Evolutionary conservation across 1,140 invertebrate genomes (phyloP).

Genomic region (Drosophila miranda): DNA sequence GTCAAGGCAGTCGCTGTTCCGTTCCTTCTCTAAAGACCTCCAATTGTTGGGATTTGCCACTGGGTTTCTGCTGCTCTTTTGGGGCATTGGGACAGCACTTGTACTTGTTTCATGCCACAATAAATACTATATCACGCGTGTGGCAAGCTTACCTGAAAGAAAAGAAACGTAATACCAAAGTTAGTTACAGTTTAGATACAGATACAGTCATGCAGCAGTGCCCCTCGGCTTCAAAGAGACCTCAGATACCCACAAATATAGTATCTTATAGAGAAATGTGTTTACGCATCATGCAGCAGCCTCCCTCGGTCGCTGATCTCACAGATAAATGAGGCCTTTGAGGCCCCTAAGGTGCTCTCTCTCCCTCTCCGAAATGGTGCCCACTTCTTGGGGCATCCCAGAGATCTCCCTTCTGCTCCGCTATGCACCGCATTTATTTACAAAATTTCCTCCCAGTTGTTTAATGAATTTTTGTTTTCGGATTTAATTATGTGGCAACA

Average conservation of each 20-base stretch:
- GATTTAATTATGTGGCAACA: conserved; percentile 80
- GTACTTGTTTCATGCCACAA: conserved; percentile 58
- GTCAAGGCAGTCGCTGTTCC: conserved; percentile 31
- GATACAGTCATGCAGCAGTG: neutral
- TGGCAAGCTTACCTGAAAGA: conserved; percentile 60
- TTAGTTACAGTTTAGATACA: conserved; percentile 2
- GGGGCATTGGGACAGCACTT: conserved; percentile 67
- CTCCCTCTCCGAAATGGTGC: no score
- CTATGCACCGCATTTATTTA: conserved; percentile 6
- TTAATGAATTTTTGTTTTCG: conserved; percentile 73
- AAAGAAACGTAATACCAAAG: conserved; percentile 18
- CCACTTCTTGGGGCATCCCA: no score
- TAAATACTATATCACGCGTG: conserved; percentile 21
- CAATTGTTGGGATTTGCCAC: conserved; percentile 66
- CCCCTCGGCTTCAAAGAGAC: no score
- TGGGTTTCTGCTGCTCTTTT: conserved; percentile 32
- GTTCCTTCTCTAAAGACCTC: conserved; percentile 47
- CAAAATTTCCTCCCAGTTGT: conserved; percentile 40
- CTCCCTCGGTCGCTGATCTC: no score
- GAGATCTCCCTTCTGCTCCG: no score
- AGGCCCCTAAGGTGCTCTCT: no score
- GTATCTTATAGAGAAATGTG: no score
- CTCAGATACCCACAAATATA: no score
- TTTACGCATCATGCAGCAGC: no score
- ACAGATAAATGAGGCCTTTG: no score